These are phyloP conservation scores for Sebastes iracundus DNA, from an alignment of 2,797 vertebrate species.

Conservation along the genomic window DNA sequence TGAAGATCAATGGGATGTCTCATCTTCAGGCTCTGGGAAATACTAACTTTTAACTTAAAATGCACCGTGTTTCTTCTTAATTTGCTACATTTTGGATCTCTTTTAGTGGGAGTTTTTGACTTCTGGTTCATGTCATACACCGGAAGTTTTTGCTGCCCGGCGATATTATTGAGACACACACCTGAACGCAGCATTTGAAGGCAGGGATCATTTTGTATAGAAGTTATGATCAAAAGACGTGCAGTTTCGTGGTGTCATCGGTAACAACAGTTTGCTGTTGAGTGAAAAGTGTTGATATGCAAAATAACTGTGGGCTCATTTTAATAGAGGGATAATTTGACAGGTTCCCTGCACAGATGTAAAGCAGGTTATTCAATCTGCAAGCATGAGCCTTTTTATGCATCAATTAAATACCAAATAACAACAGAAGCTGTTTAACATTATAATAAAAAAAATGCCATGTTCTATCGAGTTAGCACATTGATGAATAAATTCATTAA, in stretches of 20 bases:
- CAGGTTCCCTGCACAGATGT: conserved; percentile 4
- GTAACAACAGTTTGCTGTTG: background rate
- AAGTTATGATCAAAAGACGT: conserved; percentile 27
- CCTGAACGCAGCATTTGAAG: conserved; percentile 32
- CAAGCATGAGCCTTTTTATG: background rate
- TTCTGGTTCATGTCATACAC: conserved; percentile 7
- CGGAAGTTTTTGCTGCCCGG: background rate
- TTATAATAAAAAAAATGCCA: background rate
- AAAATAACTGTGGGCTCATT: conserved; percentile 7
- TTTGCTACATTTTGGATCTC: conserved; percentile 35
- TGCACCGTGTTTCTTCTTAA: conserved; percentile 21
- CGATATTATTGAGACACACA: conserved; percentile 5
- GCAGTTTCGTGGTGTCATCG: background rate
- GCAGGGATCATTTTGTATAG: conserved; percentile 13
- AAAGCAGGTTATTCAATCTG: conserved; percentile 28
- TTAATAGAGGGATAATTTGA: conserved; percentile 5
- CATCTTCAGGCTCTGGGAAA: conserved; percentile 41
- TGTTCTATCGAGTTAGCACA: background rate
- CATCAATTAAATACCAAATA: background rate
- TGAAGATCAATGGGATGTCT: conserved; percentile 55
- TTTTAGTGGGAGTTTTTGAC: background rate
- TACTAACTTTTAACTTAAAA: conserved; percentile 46
- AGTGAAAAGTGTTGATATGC: conserved; percentile 10
- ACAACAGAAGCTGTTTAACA: background rate
- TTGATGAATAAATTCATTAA: background rate